These are phyloP conservation scores for Anser cygnoides DNA, from an alignment of 2,113 vertebrate genomes.

Conservation along the genomic window DNA sequence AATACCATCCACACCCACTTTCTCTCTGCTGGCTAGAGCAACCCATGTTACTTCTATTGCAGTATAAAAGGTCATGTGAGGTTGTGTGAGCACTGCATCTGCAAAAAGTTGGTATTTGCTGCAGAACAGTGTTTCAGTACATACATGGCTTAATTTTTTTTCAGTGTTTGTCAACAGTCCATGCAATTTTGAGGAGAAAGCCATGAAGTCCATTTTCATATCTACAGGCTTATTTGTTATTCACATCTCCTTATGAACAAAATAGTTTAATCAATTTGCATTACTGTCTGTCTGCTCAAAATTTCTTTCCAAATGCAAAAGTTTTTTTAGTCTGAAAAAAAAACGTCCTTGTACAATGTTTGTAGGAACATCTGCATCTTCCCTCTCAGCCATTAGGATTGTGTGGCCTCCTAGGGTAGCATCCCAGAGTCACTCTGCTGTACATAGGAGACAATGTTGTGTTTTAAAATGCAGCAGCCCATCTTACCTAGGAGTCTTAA, in stretches of 20 bases:
- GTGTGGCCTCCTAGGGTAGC: fast-evolving
- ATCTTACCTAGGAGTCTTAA: neutral
- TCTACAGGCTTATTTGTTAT: neutral
- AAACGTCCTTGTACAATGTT: neutral
- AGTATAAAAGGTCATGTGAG: neutral
- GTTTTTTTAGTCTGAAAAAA: neutral
- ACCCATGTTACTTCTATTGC: neutral
- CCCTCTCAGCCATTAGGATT: neutral
- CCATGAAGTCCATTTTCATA: neutral
- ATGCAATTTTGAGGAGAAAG: neutral
- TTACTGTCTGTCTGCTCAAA: neutral
- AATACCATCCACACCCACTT: neutral
- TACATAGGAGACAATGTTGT: neutral
- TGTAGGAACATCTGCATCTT: neutral
- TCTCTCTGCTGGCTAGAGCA: neutral
- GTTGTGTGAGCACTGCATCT: neutral
- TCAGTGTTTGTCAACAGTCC: neutral
- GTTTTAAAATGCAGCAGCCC: neutral
- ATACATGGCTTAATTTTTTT: neutral
- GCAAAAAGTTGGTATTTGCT: neutral
- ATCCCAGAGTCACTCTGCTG: neutral
- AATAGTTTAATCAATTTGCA: neutral
- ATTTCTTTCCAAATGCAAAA: neutral
- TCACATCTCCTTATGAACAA: neutral
- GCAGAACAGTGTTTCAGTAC: neutral